phyloP scores from a whole-genome alignment of 2,113 vertebrate genomes.

The Girardinichthys multiradiatus region DNA sequence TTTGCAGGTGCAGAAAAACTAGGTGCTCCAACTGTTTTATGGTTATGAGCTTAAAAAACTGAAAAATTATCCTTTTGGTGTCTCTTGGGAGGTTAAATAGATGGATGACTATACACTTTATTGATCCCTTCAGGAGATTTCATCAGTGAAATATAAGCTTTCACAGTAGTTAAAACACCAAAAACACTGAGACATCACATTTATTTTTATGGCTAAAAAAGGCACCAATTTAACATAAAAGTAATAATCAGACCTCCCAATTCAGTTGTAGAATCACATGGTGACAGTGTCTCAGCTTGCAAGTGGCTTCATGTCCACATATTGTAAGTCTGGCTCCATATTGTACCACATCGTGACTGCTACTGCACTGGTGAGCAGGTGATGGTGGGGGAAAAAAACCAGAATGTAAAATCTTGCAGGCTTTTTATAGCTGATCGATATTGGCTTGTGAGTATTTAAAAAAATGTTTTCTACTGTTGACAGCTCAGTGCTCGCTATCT shows the following conservation, averaged over 20 bases:
- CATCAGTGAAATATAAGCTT: too few species aligned
- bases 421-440: slow-evolving; percentile 75
- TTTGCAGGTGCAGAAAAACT: too few species aligned
- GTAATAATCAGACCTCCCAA: neutral
- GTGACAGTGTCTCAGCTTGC: slow-evolving; percentile 10
- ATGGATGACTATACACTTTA: too few species aligned
- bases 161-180: too few species aligned
- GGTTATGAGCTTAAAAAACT: too few species aligned
- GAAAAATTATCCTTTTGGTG: too few species aligned
- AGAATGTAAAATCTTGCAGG: slow-evolving; percentile 47
- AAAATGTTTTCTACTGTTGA: slow-evolving; percentile 54
- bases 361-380: slow-evolving; percentile 13
- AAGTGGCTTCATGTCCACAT: slow-evolving; percentile 7
- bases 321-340: slow-evolving; percentile 13
- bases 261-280: slow-evolving; percentile 17
- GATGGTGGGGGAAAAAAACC: slow-evolving; percentile 49
- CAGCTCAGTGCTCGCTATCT: slow-evolving; percentile 56
- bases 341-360: slow-evolving; percentile 5
- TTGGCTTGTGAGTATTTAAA: slow-evolving; percentile 43
- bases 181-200: too few species aligned
- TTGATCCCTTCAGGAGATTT: too few species aligned
- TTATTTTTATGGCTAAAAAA: too few species aligned
- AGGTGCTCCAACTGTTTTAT: too few species aligned
- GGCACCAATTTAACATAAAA: too few species aligned
- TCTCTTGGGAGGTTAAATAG: too few species aligned